phyloP scores from a whole-genome alignment of 2,888 invertebrate genomes.

The Hermaeophaga mercurialis region DNA sequence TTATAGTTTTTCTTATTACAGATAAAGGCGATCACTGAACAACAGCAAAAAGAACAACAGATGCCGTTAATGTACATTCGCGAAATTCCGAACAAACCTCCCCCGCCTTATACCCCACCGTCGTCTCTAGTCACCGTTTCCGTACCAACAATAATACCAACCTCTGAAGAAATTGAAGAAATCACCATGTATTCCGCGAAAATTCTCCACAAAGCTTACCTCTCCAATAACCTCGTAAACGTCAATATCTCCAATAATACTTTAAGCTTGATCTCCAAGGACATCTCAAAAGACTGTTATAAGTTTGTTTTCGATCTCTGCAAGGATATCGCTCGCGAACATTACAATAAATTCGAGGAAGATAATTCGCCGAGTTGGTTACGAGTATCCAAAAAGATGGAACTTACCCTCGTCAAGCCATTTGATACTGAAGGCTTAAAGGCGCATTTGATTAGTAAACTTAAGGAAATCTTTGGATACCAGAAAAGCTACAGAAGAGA shows the following conservation, averaged over 20 bases:
- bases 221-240: slow-evolving; percentile 47
- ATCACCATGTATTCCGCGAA: slow-evolving; percentile 58
- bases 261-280: slow-evolving; percentile 44
- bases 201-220: slow-evolving; percentile 57
- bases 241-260: slow-evolving; percentile 50
- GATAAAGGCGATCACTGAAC: slow-evolving; percentile 64
- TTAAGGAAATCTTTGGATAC: slow-evolving; percentile 61
- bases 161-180: slow-evolving; percentile 58
- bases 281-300: slow-evolving; percentile 60
- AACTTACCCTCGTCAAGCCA: slow-evolving; percentile 56
- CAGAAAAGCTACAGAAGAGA: slow-evolving; percentile 61
- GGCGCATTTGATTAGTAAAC: slow-evolving; percentile 60
- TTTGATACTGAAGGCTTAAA: slow-evolving; percentile 59
- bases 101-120: slow-evolving; percentile 76
- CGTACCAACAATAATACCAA: slow-evolving; percentile 53
- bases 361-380: slow-evolving; percentile 62
- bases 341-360: slow-evolving; percentile 58
- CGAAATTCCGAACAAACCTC: slow-evolving; percentile 76
- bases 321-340: slow-evolving; percentile 63
- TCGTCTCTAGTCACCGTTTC: slow-evolving; percentile 48
- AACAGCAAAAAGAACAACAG: slow-evolving; percentile 61
- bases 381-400: slow-evolving; percentile 52
- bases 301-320: slow-evolving; percentile 68
- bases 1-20: slow-evolving; percentile 41
- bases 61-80: slow-evolving; percentile 64